Evolutionary conservation across 2,888 invertebrate genomes (phyloP).

Genomic region (Mantis religiosa): DNA sequence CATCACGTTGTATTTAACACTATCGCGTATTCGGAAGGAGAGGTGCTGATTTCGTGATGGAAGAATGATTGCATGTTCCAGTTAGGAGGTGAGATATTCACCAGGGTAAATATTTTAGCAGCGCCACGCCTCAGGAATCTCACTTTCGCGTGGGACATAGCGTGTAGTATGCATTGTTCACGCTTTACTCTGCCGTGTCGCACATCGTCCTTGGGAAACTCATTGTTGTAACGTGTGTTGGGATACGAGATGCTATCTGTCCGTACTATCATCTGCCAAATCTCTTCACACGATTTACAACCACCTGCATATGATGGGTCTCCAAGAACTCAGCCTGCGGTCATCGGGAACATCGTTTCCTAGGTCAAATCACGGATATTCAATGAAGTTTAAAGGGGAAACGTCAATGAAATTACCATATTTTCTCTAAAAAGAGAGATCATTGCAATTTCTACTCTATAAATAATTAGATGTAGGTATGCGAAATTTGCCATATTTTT

Average conservation of each 20-base stretch:
- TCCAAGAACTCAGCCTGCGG: too few relatives aligned
- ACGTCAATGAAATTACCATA: too few relatives aligned
- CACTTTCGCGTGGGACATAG: neutral
- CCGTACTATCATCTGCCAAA: too few relatives aligned
- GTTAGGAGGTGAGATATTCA: neutral
- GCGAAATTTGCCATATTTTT: too few relatives aligned
- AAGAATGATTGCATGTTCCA: neutral
- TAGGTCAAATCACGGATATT: too few relatives aligned
- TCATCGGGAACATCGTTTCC: too few relatives aligned
- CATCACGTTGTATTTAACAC: neutral
- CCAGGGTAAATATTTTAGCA: neutral
- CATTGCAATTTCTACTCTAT: too few relatives aligned
- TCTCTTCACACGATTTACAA: too few relatives aligned
- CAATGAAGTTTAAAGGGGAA: too few relatives aligned
- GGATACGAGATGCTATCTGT: neutral
- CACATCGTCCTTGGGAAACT: neutral
- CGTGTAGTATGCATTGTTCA: neutral
- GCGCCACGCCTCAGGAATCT: neutral
- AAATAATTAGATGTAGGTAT: too few relatives aligned
- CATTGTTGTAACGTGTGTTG: neutral
- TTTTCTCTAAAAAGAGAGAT: too few relatives aligned
- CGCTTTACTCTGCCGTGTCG: neutral
- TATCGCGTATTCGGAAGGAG: neutral
- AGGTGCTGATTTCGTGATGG: neutral
- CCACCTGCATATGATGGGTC: too few relatives aligned